These are phyloP conservation scores for Chiloscyllium punctatum DNA, from an alignment of 2,797 vertebrate genomes.

Conservation along the genomic window DNA sequence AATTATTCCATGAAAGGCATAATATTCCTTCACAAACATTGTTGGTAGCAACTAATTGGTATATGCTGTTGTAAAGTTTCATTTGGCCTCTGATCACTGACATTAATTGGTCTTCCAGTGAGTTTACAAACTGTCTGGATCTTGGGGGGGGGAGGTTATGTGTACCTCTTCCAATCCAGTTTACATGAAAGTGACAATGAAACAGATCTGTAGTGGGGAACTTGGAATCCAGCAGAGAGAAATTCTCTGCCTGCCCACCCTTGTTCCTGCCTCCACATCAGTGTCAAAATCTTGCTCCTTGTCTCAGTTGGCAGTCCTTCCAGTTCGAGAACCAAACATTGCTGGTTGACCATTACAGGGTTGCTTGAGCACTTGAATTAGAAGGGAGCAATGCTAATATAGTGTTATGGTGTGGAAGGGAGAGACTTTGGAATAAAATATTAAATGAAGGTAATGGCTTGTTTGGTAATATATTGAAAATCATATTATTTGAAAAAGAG, in stretches of 20 bases:
- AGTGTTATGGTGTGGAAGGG: background rate
- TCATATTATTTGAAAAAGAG: background rate
- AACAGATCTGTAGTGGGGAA: too few relatives aligned
- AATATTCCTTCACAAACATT: background rate
- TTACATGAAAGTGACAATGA: background rate
- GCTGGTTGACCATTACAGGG: background rate
- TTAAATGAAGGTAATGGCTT: background rate
- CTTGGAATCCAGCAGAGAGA: background rate
- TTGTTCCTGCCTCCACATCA: background rate
- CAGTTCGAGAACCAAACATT: background rate
- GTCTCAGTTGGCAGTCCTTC: background rate
- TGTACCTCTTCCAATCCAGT: background rate
- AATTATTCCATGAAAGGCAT: background rate
- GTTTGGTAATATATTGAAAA: background rate
- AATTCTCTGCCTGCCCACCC: background rate
- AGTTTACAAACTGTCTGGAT: background rate
- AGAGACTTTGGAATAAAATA: background rate
- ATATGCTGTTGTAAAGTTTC: background rate
- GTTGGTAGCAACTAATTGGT: background rate
- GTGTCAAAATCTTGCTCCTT: background rate
- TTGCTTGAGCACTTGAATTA: background rate
- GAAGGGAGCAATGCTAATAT: background rate
- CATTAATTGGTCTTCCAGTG: background rate
- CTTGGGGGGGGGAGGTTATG: background rate
- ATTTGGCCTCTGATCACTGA: background rate